Evolutionary conservation across 2,797 vertebrate genomes (phyloP).

Genomic region (Diplodus sargus): DNA sequence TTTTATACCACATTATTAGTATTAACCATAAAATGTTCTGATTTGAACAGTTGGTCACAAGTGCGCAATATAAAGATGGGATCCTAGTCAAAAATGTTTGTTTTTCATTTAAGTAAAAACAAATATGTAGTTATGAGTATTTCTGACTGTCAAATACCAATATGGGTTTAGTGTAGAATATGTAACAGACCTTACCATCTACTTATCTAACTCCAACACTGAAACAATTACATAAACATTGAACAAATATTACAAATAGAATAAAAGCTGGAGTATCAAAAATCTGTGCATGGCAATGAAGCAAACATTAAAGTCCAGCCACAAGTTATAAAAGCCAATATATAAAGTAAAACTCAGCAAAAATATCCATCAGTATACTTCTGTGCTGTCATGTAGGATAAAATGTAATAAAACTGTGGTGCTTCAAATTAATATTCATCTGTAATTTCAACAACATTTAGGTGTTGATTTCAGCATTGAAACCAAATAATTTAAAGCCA

Average conservation of each 20-base stretch:
- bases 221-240: slow-evolving; percentile 34
- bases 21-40: no score
- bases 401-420: slow-evolving; percentile 28
- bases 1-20: background rate
- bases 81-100: background rate
- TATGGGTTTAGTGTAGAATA: background rate
- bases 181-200: slow-evolving; percentile 19
- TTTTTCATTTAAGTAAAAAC: background rate
- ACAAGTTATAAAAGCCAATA: slow-evolving; percentile 43
- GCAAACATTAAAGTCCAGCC: slow-evolving; percentile 22
- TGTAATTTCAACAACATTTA: slow-evolving; percentile 20
- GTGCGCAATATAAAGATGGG: background rate
- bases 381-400: slow-evolving; percentile 50
- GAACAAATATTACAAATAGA: slow-evolving; percentile 22
- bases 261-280: slow-evolving; percentile 29
- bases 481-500: slow-evolving; percentile 60
- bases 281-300: slow-evolving; percentile 6
- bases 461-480: slow-evolving; percentile 31
- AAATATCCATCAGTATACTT: slow-evolving; percentile 19
- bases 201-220: background rate
- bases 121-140: no score
- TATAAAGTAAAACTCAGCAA: slow-evolving; percentile 24
- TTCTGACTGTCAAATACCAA: background rate
- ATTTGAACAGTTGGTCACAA: background rate
- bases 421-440: slow-evolving; percentile 20